phyloP scores from a whole-genome alignment of 2,888 invertebrate species.

The Sphaeridia pumilis region DNA sequence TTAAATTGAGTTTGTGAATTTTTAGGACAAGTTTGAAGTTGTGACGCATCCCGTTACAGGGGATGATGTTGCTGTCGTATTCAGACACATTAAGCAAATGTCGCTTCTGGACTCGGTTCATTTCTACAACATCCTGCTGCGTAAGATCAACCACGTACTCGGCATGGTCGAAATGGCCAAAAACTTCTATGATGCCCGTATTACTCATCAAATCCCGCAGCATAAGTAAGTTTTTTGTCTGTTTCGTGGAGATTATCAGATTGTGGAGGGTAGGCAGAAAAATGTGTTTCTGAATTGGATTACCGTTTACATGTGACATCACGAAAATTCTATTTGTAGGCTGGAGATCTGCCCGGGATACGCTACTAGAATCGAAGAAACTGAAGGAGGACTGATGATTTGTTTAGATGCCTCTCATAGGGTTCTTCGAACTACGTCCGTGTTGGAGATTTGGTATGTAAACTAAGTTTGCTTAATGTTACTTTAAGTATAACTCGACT shows the following conservation, averaged over 20 bases:
- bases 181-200: slow-evolving; percentile 62
- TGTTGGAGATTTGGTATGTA: slow-evolving; percentile 39
- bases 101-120: slow-evolving; percentile 55
- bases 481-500: too few relatives aligned
- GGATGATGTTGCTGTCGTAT: slow-evolving; percentile 47
- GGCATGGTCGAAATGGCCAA: slow-evolving; percentile 61
- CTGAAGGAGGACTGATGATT: slow-evolving; percentile 78
- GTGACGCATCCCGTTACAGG: slow-evolving; percentile 47
- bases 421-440: slow-evolving; percentile 67
- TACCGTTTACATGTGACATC: too few relatives aligned
- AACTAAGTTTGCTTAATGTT: too few relatives aligned
- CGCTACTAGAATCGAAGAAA: slow-evolving; percentile 71
- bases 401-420: slow-evolving; percentile 75
- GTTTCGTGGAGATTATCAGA: too few relatives aligned
- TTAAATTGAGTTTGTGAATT: too few relatives aligned
- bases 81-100: slow-evolving; percentile 46
- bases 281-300: too few relatives aligned
- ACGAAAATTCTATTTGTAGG: too few relatives aligned
- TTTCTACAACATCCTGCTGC: slow-evolving; percentile 70
- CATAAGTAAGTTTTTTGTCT: slow-evolving; percentile 45
- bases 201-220: slow-evolving; percentile 44
- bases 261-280: too few relatives aligned
- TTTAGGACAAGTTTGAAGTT: too few relatives aligned
- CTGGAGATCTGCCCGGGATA: slow-evolving; percentile 88
- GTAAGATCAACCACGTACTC: slow-evolving; percentile 64